Percentiles rank a stretch among this genome's conserved stretches.
phyloP scores from a whole-genome alignment of 2,888 invertebrate species.

The Athalia rosae region DNA sequence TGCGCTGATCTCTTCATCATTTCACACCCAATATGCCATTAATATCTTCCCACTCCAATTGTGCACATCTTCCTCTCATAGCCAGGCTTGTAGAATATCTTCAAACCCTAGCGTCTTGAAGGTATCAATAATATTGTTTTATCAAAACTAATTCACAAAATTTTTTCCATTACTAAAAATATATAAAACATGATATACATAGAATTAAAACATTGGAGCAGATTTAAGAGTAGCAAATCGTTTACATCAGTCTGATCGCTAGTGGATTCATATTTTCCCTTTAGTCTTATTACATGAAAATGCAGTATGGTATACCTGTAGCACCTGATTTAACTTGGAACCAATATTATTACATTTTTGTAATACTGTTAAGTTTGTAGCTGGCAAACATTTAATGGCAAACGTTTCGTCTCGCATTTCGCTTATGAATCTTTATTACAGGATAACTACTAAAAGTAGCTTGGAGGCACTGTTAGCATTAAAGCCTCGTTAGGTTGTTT shows the following conservation, averaged over 20 bases:
- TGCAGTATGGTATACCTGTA: constrained; percentile 9
- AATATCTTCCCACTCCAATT: constrained; percentile 43
- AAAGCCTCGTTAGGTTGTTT: constrained; percentile 20
- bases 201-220: constrained; percentile 21
- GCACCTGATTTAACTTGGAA: constrained; percentile 35
- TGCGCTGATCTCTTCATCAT: constrained; percentile 79
- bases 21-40: constrained; percentile 38
- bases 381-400: constrained; percentile 3
- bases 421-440: neutral
- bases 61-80: constrained; percentile 46
- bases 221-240: neutral
- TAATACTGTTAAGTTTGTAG: constrained; percentile 36
- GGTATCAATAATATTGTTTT: constrained; percentile 10
- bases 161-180: constrained; percentile 17
- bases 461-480: constrained; percentile 6
- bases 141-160: constrained; percentile 4
- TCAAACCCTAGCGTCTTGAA: constrained; percentile 43
- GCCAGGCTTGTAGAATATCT: constrained; percentile 46
- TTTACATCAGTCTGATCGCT: constrained; percentile 17
- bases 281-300: constrained; percentile 17
- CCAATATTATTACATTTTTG: constrained; percentile 41
- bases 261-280: constrained; percentile 23
- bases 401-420: neutral
- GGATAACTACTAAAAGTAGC: constrained; percentile 17
- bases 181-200: constrained; percentile 24